phyloP scores from a whole-genome alignment of 2,113 vertebrate species.

The Nannobrachium achirus region DNA sequence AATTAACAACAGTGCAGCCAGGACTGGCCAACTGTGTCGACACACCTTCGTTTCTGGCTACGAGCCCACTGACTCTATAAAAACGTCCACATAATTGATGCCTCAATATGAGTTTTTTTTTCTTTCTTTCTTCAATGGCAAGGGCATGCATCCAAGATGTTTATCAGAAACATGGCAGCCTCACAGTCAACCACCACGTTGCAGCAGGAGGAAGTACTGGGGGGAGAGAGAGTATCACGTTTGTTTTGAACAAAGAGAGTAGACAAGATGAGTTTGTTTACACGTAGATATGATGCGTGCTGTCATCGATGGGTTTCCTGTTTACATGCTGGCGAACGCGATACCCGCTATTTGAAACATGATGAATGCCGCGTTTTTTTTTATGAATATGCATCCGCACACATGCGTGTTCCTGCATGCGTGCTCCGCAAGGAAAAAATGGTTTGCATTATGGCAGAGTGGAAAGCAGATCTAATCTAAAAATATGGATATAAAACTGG shows the following conservation, averaged over 20 bases:
- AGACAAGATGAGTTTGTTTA: constrained; percentile 63
- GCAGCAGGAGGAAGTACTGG: constrained; percentile 49
- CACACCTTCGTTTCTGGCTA: constrained; percentile 77
- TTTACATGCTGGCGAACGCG: constrained; percentile 40
- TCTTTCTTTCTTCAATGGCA: constrained; percentile 40
- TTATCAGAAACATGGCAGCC: constrained; percentile 65
- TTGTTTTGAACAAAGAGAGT: constrained; percentile 64
- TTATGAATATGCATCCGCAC: background rate
- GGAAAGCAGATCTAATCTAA: background rate
- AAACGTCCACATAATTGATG: constrained; percentile 75
- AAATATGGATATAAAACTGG: background rate
- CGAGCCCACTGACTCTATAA: constrained; percentile 66
- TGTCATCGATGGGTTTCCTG: constrained; percentile 37
- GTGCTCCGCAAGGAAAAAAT: background rate
- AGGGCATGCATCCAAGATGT: constrained; percentile 63
- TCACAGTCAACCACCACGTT: constrained; percentile 38
- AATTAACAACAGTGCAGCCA: constrained; percentile 65
- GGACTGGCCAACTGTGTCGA: constrained; percentile 55
- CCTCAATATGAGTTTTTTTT: constrained; percentile 65
- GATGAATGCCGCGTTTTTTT: background rate
- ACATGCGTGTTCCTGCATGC: background rate
- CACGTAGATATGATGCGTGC: constrained; percentile 53
- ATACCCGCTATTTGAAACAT: constrained; percentile 4
- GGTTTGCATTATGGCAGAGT: background rate
- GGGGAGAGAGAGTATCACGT: constrained; percentile 50